Base-by-base conservation (phyloP, 2,113 vertebrate genomes). In the Emydura subglobosa region DNA sequence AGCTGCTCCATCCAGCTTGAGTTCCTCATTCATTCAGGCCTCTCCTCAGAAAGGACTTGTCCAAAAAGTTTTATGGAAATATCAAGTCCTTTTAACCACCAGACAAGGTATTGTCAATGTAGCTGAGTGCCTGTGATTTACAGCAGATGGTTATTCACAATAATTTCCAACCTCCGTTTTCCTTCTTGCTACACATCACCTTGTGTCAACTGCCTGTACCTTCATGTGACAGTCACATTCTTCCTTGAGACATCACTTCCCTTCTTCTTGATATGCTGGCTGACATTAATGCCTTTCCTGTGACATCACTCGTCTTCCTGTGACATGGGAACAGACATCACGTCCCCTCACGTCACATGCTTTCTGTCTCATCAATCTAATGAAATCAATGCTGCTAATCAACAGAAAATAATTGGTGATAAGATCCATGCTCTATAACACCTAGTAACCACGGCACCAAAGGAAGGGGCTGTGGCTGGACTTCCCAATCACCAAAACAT, bases 71-170 rank as follows among this genome's bases (percentile, higher is more conserved):
- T 79, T 49, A 31, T 8, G 53, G 14, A 57, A 19, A 57, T 7
- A 16, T 1, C 1, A 78, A 42, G 87, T 85, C 87, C 87, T 61
- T 0, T 1, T 29, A 0, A 2, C 1, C 54, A 6, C 9, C 83
- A 11, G 6, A 0, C n/a, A 68, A 68, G 17, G 34, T n/a, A 19
- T 21, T 16, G n/a, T 68, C 2, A 29, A 44, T n/a, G 42, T 76
- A 76, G 22, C 22, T 12, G 22, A 44, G 72, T 34, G 1, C 68
- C 31, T 57, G 55, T 50, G 11, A 65, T 49, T 85, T 9, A 4
- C 2, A 85, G 39, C 1, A 2, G 68, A 42, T 0, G 50, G 1
- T 79, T 86, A 83, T 55, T n/a, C 95, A 39, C 44, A 53, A n/a
- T 2, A 0, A 42, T 3, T 31, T 65, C 91, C 34, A 31, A 9